Evolutionary conservation across 2,888 invertebrate genomes (phyloP), one percentile per base, ranked within the genome.

Genomic region (Harpalus rubripes): DNA sequence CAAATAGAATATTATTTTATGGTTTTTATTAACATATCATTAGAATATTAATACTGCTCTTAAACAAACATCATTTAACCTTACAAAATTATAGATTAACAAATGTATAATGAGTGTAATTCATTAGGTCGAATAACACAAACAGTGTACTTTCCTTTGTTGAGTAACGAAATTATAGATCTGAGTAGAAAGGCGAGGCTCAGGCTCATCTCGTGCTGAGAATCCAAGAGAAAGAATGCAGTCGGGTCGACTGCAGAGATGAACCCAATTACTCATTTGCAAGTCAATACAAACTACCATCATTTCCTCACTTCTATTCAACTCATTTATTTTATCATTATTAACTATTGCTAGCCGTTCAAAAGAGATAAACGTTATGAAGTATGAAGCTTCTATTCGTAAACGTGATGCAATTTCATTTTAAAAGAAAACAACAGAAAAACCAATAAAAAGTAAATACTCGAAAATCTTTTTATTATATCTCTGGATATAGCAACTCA

Each of bases 91-190:
- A 74, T 18, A 63, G 15, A 63, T 63, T 52, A 52, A 44, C 18
- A 15, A 44, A 74, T 7, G 52, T 12, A 18, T 74, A 74, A 74
- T 74, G 15, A 74, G 44, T 74, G 44, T 74, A 44, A 44, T 74
- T 74, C 41, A 44, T 74, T 74, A 74, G 18, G 72, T 41, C 39
- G 16, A 16, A 44, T 16, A 72, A 39, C 15, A 74, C 39, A 74
- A 74, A 18, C 44, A 74, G 68, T 10, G 72, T 74, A 74, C 72
- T 74, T 74, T 74, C 72, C 18, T 44, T 74, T 74, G 72, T 74
- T 74, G 44, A 44, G 44, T 44, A 74, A 74, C 44, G 16, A 74
- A 74, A 74, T 74, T 74, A 74, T 44, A 74, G 44, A 74, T 74
- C 72, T 74, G 41, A 68, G 41, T 74, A 74, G 72, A 74, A 74